Conservation (phyloP, 2,797 vertebrate genomes). For the Delichon dasypus region DNA sequence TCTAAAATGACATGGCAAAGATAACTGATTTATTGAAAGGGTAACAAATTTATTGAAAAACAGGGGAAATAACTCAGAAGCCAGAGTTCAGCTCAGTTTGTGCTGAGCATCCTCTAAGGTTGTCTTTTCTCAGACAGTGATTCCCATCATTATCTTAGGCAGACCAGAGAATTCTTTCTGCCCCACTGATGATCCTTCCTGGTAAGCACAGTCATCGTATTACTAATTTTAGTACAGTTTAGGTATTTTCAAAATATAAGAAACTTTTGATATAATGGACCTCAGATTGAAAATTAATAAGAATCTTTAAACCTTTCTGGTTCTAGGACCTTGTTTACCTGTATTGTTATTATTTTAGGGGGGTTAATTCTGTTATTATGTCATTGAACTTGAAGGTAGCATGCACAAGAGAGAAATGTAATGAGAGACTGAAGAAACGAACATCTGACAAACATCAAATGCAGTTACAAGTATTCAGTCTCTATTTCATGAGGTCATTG, state of each 20-base stretch:
- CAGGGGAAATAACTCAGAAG: neutral
- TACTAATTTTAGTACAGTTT: neutral
- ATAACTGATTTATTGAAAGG: neutral
- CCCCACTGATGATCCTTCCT: neutral
- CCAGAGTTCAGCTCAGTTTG: neutral
- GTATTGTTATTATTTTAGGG: neutral
- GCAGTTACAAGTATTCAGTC: neutral
- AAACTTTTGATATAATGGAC: neutral
- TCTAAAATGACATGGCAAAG: neutral
- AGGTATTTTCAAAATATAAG: neutral
- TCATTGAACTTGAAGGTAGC: neutral
- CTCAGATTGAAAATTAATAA: neutral
- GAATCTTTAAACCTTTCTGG: neutral
- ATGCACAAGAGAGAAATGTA: neutral
- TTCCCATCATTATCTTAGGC: neutral
- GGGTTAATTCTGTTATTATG: neutral
- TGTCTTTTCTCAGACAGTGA: neutral
- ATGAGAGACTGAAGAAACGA: neutral
- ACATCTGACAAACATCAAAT: neutral
- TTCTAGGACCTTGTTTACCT: neutral
- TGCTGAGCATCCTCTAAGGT: neutral
- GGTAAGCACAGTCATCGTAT: neutral
- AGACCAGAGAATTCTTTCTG: neutral
- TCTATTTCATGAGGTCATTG: neutral
- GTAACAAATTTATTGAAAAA: neutral